phyloP scores from a whole-genome alignment of 2,113 vertebrate genomes.

The Python bivittatus region DNA sequence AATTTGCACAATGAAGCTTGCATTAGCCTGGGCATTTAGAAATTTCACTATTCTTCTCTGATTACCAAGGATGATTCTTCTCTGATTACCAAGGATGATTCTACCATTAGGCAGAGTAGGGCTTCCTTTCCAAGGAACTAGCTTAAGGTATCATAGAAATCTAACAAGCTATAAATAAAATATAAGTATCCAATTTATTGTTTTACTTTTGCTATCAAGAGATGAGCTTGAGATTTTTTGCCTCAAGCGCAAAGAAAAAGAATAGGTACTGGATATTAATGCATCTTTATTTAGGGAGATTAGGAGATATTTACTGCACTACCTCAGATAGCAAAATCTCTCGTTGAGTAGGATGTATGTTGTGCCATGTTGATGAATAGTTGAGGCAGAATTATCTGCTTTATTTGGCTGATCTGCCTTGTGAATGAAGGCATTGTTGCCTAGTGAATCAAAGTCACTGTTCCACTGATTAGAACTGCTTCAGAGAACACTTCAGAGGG shows the following conservation, averaged over 20 bases:
- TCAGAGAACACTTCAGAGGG: background rate
- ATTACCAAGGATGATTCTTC: conserved; percentile 6
- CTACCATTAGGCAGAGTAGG: background rate
- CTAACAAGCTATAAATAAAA: background rate
- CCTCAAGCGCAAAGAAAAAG: background rate
- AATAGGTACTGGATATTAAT: background rate
- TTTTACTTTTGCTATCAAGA: background rate
- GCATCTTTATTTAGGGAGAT: background rate
- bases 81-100: conserved; percentile 34
- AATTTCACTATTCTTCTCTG: background rate
- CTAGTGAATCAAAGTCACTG: background rate
- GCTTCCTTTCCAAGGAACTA: background rate
- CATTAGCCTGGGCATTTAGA: background rate
- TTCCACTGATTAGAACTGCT: background rate
- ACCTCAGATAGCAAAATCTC: background rate
- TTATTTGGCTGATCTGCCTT: background rate
- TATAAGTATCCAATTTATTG: background rate
- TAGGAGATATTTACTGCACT: background rate
- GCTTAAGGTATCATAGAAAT: background rate
- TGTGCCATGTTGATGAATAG: background rate
- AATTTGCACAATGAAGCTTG: background rate
- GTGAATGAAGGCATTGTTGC: background rate
- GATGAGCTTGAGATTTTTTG: background rate
- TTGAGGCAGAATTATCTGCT: background rate
- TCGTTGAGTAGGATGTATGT: background rate